Evolutionary conservation across 2,888 invertebrate species (phyloP), one percentile per base, ranked within the genome.

Genomic region (Morinoia aosen): DNA sequence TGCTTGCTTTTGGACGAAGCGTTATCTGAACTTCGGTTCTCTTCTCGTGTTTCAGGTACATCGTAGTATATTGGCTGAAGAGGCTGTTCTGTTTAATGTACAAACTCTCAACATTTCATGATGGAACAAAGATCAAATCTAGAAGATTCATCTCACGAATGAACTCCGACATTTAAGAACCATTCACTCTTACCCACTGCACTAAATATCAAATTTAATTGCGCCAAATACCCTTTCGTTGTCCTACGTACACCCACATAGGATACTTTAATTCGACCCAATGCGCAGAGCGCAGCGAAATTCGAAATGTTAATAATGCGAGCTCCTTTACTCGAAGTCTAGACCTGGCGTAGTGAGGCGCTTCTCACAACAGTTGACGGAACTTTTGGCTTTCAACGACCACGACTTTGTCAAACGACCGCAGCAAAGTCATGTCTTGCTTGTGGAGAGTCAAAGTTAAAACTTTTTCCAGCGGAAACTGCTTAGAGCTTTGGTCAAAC

Each of bases 391-490:
- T 14, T 33, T 48, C 10, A 90, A 90, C 90, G 39, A 16, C 90
- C 14, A 25, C 12, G 90, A 40, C 90, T 39, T 90, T 48, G 90
- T 90, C 19, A 33, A 90, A 90, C 90, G 90, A 90, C 90, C 90
- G 40, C 90, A 90, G 90, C 90, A 4, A 90, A 90, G 90, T 48
- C 90, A 48, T 93, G 93, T 56, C 57, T 57, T 93, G 93, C 56
- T 93, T 93, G 57, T 93, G 93, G 48, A 93, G 57, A 93, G 93
- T 93, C 12, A 12, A 93, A 93, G 93, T 93, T 93, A n/a, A 93
- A 93, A 93, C 56, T 57, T 93, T 57, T 57, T 56, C 25, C 93
- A 56, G 33, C 39, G 57, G 93, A 93, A 40, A 93, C 57, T n/a
- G 56, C 56, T 39, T 93, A 39, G 93, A 93, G 93, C 57, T 93